Evolutionary conservation across 2,888 invertebrate species (phyloP), one percentile per base, ranked within the genome.

Genomic region (Hyposoter dolosus): DNA sequence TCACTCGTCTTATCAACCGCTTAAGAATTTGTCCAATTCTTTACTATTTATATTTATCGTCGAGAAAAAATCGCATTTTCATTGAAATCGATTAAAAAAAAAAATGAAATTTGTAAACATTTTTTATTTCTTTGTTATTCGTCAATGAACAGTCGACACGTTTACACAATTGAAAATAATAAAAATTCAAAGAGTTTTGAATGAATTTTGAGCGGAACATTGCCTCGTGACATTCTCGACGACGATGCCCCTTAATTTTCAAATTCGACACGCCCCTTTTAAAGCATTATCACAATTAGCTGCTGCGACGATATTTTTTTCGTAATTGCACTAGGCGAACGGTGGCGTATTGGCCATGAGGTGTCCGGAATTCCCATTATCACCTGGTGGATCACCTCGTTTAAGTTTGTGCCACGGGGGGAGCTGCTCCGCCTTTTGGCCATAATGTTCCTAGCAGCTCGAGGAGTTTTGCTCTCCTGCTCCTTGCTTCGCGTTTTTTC

Each of bases 331-430:
- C 9, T 28, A 32, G 17, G 35, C 19, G 23, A n/a, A 40, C 9
- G 40, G 43, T 68, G 23, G 50, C 23, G n/a, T 53, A 43, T 78
- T 56, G 45, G 3, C 50, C 68, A 32, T 50, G 23, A 90, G 90
- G 90, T 91, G 90, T 90, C 89, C 85, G 87, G 82, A 87, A 89
- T 89, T 84, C 88, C 88, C 89, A 91, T 93, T 92, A 92, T 91
- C 91, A 88, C 87, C 88, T 88, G 81, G 88, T 72, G 68, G 69
- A 75, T 90, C 88, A 92, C 90, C 92, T 93, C 90, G 93, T 93
- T 93, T 92, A 93, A 94, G 93, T 93, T 93, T 93, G 93, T 93
- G 92, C 91, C 90, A 90, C 89, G 90, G 86, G 75, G 77, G 56
- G 86, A 80, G 79, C 63, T 65, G 75, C 72, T 40, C 74, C 40